Evolutionary conservation across 2,797 vertebrate genomes (phyloP).

Genomic region (Hoplostethus mediterraneus): DNA sequence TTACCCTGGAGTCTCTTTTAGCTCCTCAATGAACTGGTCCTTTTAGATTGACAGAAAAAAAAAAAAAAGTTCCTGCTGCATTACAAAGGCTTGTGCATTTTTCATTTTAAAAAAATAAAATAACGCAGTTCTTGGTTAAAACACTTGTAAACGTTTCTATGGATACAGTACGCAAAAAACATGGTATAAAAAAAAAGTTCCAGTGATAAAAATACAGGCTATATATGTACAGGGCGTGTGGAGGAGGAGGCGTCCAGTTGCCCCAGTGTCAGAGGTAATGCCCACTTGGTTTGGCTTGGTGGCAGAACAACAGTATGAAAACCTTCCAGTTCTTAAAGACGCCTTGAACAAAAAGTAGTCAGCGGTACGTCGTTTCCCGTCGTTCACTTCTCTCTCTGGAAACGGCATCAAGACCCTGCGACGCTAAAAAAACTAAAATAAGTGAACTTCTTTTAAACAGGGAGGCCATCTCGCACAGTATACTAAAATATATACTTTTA

Average conservation of each 20-base stretch:
- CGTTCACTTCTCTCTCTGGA: not conserved
- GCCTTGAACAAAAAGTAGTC: conserved; percentile 21
- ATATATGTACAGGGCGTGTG: conserved; percentile 22
- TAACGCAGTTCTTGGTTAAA: conserved; percentile 35
- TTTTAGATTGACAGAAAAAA: not conserved
- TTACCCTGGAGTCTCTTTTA: not conserved
- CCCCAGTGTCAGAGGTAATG: conserved; percentile 66
- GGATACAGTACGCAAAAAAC: conserved; percentile 70
- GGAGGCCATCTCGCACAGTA: conserved; percentile 8
- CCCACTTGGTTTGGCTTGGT: conserved; percentile 57
- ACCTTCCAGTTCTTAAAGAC: conserved; percentile 39
- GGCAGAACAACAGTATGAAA: conserved; percentile 45
- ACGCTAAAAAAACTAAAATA: not conserved
- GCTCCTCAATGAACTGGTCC: not conserved
- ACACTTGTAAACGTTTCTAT: conserved; percentile 77
- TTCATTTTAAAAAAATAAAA: conserved; percentile 30
- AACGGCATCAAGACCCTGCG: not conserved
- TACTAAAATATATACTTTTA: not conserved
- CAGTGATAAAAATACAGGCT: conserved; percentile 62
- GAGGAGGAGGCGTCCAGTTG: conserved; percentile 27
- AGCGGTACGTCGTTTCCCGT: conserved; percentile 41
- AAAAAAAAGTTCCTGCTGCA: not conserved
- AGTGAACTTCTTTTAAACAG: not conserved
- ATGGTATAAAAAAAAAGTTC: conserved; percentile 55
- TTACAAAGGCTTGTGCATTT: conserved; percentile 51